Percentiles rank a stretch among this genome's conserved stretches.
These are phyloP conservation scores for Drosophila yakuba DNA, from an alignment of 1,140 invertebrate species.

Conservation along the genomic window DNA sequence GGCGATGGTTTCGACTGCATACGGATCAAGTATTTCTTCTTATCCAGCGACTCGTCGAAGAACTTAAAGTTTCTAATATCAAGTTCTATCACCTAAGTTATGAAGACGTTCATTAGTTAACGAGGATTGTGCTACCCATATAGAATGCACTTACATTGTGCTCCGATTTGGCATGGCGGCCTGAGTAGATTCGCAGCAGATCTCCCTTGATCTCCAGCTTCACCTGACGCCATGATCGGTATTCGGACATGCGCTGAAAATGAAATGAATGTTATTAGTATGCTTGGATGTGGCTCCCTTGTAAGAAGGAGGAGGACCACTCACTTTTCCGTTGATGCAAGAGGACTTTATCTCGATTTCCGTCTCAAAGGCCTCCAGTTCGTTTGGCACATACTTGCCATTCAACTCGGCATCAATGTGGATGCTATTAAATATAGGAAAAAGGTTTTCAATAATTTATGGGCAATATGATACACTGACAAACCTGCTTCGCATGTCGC, in stretches of 20 bases:
- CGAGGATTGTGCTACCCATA: too few species aligned
- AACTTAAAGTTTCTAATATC: conserved; percentile 84
- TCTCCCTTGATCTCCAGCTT: conserved; percentile 83
- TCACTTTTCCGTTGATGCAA: conserved; percentile 82
- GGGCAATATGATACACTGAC: background rate
- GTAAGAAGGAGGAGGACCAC: background rate
- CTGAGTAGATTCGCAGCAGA: conserved; percentile 77
- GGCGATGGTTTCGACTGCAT: conserved; percentile 80
- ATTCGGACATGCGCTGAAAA: conserved; percentile 78
- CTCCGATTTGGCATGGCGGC: conserved; percentile 78
- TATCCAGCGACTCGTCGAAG: conserved; percentile 79
- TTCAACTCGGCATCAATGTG: conserved; percentile 79
- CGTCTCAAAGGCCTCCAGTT: conserved; percentile 81
- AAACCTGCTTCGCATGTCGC: conserved; percentile 79
- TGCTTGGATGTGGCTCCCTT: background rate
- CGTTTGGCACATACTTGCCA: conserved; percentile 81
- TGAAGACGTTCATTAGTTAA: background rate
- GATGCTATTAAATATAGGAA: conserved; percentile 48
- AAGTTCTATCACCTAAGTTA: conserved; percentile 77
- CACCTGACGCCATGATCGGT: conserved; percentile 83
- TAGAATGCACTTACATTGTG: conserved; percentile 63
- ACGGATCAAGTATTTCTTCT: conserved; percentile 82
- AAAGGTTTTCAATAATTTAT: background rate
- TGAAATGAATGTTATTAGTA: background rate
- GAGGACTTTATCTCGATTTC: conserved; percentile 84